Percentiles rank a stretch among this genome's conserved stretches.
phyloP scores from a whole-genome alignment of 2,888 invertebrate genomes.

The Chouioia cunea region DNA sequence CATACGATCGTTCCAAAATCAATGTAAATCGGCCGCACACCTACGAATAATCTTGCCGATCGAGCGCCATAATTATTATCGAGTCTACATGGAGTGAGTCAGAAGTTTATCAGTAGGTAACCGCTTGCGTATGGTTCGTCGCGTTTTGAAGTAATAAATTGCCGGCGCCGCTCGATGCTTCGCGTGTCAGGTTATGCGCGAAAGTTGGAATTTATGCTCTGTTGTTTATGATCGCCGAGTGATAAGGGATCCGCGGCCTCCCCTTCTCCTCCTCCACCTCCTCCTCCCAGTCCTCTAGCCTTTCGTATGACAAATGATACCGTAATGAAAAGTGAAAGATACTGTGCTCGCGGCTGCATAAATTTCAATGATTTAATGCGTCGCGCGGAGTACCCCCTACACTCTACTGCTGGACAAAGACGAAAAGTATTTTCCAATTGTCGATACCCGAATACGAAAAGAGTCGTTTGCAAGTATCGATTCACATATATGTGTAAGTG shows the following conservation, averaged over 20 bases:
- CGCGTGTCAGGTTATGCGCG: constrained; percentile 65
- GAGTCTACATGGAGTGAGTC: constrained; percentile 17
- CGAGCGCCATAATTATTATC: constrained; percentile 48
- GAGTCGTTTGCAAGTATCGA: constrained; percentile 17
- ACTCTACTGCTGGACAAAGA: constrained; percentile 45
- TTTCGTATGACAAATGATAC: constrained; percentile 67
- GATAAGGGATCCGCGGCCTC: constrained; percentile 67
- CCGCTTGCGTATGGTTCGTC: constrained; percentile 54
- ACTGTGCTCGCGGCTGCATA: constrained; percentile 66
- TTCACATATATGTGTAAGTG: not conserved
- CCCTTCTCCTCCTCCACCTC: not conserved
- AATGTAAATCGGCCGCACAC: not conserved
- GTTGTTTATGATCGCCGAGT: constrained; percentile 68
- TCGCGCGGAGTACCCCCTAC: constrained; percentile 58
- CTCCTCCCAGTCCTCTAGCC: not conserved
- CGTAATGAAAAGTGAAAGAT: constrained; percentile 70
- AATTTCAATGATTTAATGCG: constrained; percentile 69
- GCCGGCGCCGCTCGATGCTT: constrained; percentile 53
- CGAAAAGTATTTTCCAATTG: constrained; percentile 34
- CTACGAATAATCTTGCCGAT: constrained; percentile 41
- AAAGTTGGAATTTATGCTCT: constrained; percentile 68
- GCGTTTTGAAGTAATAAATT: constrained; percentile 66
- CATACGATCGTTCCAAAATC: not conserved
- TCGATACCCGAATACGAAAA: not conserved
- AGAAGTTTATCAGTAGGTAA: constrained; percentile 54